Percentiles rank a stretch among this genome's conserved stretches.
Evolutionary conservation across 2,797 vertebrate genomes (phyloP).

Genomic region (Scarus forsteni): DNA sequence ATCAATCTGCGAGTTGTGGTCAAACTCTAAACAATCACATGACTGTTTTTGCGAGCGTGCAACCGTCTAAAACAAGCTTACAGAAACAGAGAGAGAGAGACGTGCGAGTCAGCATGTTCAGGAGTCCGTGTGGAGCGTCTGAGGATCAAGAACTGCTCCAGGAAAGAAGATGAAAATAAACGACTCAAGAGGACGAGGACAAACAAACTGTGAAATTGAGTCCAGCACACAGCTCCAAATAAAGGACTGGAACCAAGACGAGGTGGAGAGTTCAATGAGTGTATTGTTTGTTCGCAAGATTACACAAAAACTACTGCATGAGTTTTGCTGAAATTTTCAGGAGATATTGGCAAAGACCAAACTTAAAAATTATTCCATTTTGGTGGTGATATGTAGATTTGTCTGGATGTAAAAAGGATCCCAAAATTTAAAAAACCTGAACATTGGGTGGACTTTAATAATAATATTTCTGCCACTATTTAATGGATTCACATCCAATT

Average conservation of each 20-base stretch:
- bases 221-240: background rate
- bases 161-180: slow-evolving; percentile 38
- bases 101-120: slow-evolving; percentile 1
- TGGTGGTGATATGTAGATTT: too few relatives aligned
- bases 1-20: slow-evolving; percentile 55
- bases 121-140: background rate
- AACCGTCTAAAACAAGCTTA: slow-evolving; percentile 12
- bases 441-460: too few relatives aligned
- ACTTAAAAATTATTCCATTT: too few relatives aligned
- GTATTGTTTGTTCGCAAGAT: too few relatives aligned
- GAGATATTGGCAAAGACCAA: too few relatives aligned
- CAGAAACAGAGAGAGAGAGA: slow-evolving; percentile 9
- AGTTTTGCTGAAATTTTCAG: too few relatives aligned
- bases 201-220: slow-evolving; percentile 51
- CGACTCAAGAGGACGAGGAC: slow-evolving; percentile 30
- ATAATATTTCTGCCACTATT: too few relatives aligned
- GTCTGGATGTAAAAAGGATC: too few relatives aligned
- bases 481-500: too few relatives aligned
- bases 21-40: slow-evolving; percentile 44
- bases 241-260: background rate
- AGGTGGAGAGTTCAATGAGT: background rate
- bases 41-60: slow-evolving; percentile 16
- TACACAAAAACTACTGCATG: too few relatives aligned
- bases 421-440: too few relatives aligned
- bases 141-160: slow-evolving; percentile 7